Percentiles rank a stretch among this genome's conserved stretches.
Conservation (phyloP, 2,797 vertebrate genomes). For the Harpagifer antarcticus region DNA sequence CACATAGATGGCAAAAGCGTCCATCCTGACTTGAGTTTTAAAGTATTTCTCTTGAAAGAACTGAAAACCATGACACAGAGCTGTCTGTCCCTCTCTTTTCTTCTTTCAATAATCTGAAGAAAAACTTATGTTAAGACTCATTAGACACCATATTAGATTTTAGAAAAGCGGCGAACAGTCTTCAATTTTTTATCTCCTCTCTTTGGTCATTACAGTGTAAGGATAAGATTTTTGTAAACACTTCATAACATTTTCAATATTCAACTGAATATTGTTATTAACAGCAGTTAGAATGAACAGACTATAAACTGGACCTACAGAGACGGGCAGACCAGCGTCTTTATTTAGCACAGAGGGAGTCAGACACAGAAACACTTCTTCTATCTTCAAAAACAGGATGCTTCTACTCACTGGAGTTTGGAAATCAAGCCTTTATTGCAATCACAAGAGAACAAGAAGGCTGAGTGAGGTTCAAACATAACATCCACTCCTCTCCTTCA, state of each 20-base stretch:
- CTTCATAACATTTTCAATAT: no score
- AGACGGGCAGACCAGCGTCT: constrained; percentile 57
- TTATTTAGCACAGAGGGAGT: constrained; percentile 64
- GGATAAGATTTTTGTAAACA: no score
- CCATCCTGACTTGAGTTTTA: neutral
- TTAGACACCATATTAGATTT: no score
- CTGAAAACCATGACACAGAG: neutral
- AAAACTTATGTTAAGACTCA: neutral
- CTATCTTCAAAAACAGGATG: constrained; percentile 22
- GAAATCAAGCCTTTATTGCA: constrained; percentile 23
- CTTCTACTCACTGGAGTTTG: constrained; percentile 20
- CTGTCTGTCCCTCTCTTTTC: no score
- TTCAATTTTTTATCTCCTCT: no score
- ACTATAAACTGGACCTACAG: constrained; percentile 41
- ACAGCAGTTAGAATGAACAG: constrained; percentile 32
- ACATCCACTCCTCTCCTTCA: neutral
- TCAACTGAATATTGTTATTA: no score
- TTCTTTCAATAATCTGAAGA: neutral
- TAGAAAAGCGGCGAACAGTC: no score
- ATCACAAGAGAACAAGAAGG: constrained; percentile 47
- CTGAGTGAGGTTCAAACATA: constrained; percentile 58
- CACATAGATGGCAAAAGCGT: constrained; percentile 11
- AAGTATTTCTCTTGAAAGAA: neutral
- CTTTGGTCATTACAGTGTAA: no score
- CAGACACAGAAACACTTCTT: constrained; percentile 31